phyloP scores from a whole-genome alignment of 2,797 vertebrate genomes.

The Protosalanx chinensis region DNA sequence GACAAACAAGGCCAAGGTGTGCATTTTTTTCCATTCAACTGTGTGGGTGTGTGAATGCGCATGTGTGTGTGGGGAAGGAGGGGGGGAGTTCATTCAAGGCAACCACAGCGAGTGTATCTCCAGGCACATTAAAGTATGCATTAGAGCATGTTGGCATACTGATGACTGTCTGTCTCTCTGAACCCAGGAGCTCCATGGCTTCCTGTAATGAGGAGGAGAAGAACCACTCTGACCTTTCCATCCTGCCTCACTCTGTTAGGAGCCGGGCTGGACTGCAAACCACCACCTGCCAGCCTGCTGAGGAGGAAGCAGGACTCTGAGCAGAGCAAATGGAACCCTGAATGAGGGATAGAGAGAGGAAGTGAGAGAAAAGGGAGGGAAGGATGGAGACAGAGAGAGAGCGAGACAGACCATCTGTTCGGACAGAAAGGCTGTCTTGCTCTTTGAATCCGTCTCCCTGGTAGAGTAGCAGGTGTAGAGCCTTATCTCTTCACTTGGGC shows the following conservation, averaged over 20 bases:
- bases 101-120: constrained; percentile 35
- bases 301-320: constrained; percentile 12
- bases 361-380: too few relatives aligned
- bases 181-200: constrained; percentile 36
- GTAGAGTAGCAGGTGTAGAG: too few relatives aligned
- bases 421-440: background rate
- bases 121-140: constrained; percentile 44
- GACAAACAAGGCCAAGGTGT: background rate
- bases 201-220: constrained; percentile 60
- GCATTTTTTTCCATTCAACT: background rate
- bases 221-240: constrained; percentile 52
- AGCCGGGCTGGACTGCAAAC: constrained; percentile 28
- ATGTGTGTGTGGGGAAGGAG: constrained; percentile 11
- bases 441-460: background rate
- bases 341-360: too few relatives aligned
- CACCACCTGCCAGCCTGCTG: constrained; percentile 16
- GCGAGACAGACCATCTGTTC: constrained; percentile 5
- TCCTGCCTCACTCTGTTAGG: constrained; percentile 42
- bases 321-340: background rate
- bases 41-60: constrained; percentile 14
- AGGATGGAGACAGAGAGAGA: too few relatives aligned
- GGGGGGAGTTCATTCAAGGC: constrained; percentile 25
- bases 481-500: background rate
- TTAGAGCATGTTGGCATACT: constrained; percentile 51
- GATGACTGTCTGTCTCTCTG: constrained; percentile 45